Evolutionary conservation across 1,140 invertebrate species (phyloP).

Genomic region (Varroa destructor): DNA sequence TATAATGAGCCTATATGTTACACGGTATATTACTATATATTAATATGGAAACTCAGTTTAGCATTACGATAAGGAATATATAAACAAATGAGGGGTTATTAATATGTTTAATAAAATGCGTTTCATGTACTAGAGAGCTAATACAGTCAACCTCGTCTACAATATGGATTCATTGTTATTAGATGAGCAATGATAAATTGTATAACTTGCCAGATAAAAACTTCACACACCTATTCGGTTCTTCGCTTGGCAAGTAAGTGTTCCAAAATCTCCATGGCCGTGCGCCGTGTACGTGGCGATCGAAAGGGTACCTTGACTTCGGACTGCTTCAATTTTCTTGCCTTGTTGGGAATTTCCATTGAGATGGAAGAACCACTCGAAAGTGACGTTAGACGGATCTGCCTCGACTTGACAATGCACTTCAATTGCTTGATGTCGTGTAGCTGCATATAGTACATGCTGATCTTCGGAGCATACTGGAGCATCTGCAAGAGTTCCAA

Average conservation of each 20-base stretch:
- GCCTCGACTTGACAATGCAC: slow-evolving; percentile 37
- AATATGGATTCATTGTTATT: no score
- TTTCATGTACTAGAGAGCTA: no score
- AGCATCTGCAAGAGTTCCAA: slow-evolving; percentile 32
- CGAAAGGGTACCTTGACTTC: slow-evolving; percentile 45
- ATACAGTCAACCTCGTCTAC: no score
- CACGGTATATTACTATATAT: no score
- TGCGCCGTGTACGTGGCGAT: slow-evolving; percentile 50
- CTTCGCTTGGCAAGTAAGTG: slow-evolving; percentile 66
- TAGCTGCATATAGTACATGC: slow-evolving; percentile 32
- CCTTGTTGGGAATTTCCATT: slow-evolving; percentile 29
- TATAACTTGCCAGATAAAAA: no score
- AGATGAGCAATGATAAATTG: no score
- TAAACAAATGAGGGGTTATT: no score
- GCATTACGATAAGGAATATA: no score
- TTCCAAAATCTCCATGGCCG: slow-evolving; percentile 56
- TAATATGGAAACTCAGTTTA: no score
- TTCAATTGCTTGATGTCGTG: slow-evolving; percentile 35
- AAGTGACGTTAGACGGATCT: slow-evolving; percentile 35
- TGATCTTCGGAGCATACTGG: slow-evolving; percentile 35
- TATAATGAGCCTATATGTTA: no score
- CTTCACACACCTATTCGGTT: slow-evolving; percentile 53
- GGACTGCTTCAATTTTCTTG: slow-evolving; percentile 41
- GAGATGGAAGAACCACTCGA: slow-evolving; percentile 35
- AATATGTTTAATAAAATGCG: no score